Percentiles rank a stretch among this genome's conserved stretches.
These are phyloP conservation scores for Drosophila auraria DNA, from an alignment of 1,140 invertebrate genomes.

Conservation along the genomic window DNA sequence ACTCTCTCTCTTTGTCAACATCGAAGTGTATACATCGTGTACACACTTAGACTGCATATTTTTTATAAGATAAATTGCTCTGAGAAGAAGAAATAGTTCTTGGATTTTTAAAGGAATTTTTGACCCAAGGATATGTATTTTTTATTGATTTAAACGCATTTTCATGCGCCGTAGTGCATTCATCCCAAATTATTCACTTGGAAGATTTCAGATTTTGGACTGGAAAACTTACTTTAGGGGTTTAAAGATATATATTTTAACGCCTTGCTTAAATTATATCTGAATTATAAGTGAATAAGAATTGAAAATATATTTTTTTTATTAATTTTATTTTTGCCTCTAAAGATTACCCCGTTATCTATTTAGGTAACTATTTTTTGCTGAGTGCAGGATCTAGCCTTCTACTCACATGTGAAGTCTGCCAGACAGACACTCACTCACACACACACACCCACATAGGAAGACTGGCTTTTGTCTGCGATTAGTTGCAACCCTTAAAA, in stretches of 20 bases:
- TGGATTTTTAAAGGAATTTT: background rate
- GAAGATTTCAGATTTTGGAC: background rate
- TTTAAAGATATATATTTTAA: background rate
- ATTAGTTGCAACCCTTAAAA: constrained; percentile 82
- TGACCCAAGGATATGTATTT: background rate
- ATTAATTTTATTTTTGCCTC: no score
- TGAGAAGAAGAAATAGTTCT: background rate
- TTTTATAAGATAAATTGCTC: background rate
- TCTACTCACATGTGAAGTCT: constrained; percentile 33
- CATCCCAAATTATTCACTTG: background rate
- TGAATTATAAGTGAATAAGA: background rate
- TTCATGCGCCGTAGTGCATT: background rate
- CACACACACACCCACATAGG: constrained; percentile 19
- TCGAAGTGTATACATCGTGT: background rate
- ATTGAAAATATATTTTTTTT: background rate
- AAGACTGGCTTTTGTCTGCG: constrained; percentile 60
- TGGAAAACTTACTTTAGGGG: background rate
- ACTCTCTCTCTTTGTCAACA: background rate
- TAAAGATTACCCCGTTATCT: no score
- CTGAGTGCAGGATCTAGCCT: constrained; percentile 1
- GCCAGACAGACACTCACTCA: constrained; percentile 36
- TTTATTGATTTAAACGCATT: no score
- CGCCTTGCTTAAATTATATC: no score
- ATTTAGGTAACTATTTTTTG: background rate
- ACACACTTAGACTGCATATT: background rate